phyloP scores from a whole-genome alignment of 2,888 invertebrate species.

The Cephus pulcher region DNA sequence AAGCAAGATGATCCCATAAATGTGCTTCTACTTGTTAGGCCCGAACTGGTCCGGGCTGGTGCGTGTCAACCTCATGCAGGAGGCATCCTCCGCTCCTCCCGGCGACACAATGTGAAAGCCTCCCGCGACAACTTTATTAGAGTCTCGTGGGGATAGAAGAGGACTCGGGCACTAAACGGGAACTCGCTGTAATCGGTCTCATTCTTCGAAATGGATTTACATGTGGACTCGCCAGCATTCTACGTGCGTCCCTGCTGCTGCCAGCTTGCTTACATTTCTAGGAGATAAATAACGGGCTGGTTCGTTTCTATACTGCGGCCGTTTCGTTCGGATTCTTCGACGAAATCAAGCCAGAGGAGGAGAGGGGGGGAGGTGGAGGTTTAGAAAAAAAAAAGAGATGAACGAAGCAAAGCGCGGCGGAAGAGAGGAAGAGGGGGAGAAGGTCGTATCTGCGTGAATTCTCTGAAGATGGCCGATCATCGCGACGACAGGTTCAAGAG shows the following conservation, averaged over 20 bases:
- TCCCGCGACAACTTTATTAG: slow-evolving; percentile 54
- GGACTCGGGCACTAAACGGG: background rate
- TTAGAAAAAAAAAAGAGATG: slow-evolving; percentile 8
- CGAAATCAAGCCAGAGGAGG: background rate
- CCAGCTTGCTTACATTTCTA: background rate
- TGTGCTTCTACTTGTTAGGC: slow-evolving; percentile 41
- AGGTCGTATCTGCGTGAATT: slow-evolving; percentile 12
- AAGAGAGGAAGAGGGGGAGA: background rate
- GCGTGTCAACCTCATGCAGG: slow-evolving; percentile 30
- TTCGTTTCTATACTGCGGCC: background rate
- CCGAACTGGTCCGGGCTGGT: slow-evolving; percentile 35
- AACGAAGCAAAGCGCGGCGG: slow-evolving; percentile 16
- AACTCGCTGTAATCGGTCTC: background rate
- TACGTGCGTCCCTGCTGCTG: background rate
- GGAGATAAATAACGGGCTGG: background rate
- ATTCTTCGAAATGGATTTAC: background rate
- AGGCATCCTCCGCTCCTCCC: slow-evolving; percentile 31
- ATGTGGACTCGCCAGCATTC: background rate
- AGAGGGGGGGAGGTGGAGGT: background rate
- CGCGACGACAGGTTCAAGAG: background rate
- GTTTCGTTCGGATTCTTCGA: background rate
- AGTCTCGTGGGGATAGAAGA: slow-evolving; percentile 12
- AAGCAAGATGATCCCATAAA: slow-evolving; percentile 50
- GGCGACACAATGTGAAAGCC: slow-evolving; percentile 42
- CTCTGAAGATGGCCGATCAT: background rate